Evolutionary conservation across 2,113 vertebrate species (phyloP), one percentile per base, ranked within the genome.

Genomic region (Pelodiscus sinensis): DNA sequence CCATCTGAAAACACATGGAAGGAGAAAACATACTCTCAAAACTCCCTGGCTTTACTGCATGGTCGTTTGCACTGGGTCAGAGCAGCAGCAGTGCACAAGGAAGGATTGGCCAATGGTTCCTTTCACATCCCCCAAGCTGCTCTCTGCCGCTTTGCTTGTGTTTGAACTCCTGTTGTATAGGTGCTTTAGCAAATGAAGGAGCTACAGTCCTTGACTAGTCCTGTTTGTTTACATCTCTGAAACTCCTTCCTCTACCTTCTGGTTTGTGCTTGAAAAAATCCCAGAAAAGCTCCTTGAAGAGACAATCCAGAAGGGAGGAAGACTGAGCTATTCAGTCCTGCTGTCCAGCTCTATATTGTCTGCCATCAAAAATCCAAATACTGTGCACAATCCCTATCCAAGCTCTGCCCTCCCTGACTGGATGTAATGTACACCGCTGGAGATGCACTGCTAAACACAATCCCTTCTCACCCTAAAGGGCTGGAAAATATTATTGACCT

Each of bases 11-110:
- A 3, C 57, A 58, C 25, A 0, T 0, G 5, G 71, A 62, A 78
- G 52, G 6, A 80, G 21, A 25, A 54, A 8, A 0, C 35, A 57
- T 27, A 3, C 0, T 2, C 11, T 19, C 52, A 8, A 22, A 27
- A 62, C 2, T 14, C 55, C 71, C 29, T 51, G 65, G 35, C 15
- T 91, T 62, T 1, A 22, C 4, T 1, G 6, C 8, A 62, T 24
- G 16, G 4, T 31, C 19, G 8, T 14, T 92, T 55, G 55, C 24
- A 9, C 58, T 29, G 31, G 21, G 60, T n/a, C 31, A 6, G 6
- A 6, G 58, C n/a, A 19, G 11, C 55, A 79, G 19, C 71, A 85
- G 79, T 25, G 75, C 22, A 19, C 4, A 2, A 57, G 57, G 82
- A 52, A 21, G 56, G 22, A 83, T 91, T 88, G 57, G 18, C 24